These are phyloP conservation scores for Propithecus perrieri DNA, from an alignment of 2,797 vertebrate genomes.

Conservation along the genomic window DNA sequence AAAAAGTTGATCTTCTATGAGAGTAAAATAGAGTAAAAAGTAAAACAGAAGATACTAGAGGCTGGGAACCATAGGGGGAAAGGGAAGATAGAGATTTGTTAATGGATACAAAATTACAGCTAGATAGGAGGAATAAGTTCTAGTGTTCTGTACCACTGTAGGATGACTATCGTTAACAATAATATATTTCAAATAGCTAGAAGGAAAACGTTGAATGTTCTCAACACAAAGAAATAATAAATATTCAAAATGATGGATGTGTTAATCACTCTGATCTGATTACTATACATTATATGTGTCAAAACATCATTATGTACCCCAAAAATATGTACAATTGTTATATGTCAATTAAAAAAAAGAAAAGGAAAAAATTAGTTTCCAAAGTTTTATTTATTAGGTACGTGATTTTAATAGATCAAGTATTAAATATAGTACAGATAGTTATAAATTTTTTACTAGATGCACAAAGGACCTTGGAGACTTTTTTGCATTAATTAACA, in stretches of 20 bases:
- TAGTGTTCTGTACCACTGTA: neutral
- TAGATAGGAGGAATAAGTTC: neutral
- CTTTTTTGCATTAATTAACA: neutral
- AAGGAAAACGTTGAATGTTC: neutral
- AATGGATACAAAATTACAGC: neutral
- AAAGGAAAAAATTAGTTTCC: constrained; percentile 29
- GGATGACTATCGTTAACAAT: neutral
- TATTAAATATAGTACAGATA: constrained; percentile 1
- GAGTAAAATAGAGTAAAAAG: neutral
- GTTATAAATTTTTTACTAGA: constrained; percentile 12
- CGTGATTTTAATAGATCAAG: constrained; percentile 16
- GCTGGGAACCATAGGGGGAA: neutral
- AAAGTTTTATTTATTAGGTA: constrained; percentile 23
- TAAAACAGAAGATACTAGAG: neutral
- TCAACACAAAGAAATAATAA: neutral
- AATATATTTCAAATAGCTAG: neutral
- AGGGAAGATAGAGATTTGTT: neutral
- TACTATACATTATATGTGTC: neutral
- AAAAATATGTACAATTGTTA: neutral
- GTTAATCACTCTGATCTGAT: neutral
- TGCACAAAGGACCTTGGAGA: neutral
- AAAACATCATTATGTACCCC: neutral
- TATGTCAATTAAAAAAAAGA: neutral
- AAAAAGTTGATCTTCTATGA: neutral
- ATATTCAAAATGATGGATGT: neutral